Conservation (phyloP, 2,113 vertebrate species). For the Sylvicapra grimmia region DNA sequence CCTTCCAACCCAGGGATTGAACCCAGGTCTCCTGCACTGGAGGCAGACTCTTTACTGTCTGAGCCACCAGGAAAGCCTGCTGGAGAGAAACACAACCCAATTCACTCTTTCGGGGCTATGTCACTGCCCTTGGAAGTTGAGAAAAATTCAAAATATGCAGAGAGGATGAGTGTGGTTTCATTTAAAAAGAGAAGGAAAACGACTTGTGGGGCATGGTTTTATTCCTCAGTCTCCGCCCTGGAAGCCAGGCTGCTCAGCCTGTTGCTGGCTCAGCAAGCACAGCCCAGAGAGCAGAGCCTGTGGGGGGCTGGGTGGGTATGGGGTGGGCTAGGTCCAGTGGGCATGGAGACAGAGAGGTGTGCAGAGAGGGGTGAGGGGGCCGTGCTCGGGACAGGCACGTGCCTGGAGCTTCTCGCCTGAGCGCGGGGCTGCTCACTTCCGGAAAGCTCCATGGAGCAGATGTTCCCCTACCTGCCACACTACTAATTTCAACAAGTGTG, state of each 20-base stretch:
- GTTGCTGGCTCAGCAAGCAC: neutral
- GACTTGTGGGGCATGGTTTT: neutral
- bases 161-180: neutral
- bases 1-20: neutral
- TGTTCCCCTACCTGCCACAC: constrained; percentile 86
- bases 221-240: neutral
- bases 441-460: constrained; percentile 76
- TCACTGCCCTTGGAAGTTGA: neutral
- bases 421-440: constrained; percentile 71
- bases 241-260: neutral
- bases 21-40: neutral
- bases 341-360: neutral
- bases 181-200: neutral
- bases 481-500: constrained; percentile 88
- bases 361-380: neutral
- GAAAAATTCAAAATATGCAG: constrained; percentile 56
- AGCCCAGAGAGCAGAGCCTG: neutral
- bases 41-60: neutral
- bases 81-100: neutral
- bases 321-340: rapidly evolving
- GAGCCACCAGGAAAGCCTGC: neutral
- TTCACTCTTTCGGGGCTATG: neutral
- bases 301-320: rapidly evolving
- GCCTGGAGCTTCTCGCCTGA: neutral
- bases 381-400: neutral